These are phyloP conservation scores for Nomada hirtipes DNA, from an alignment of 2,888 invertebrate genomes.

Conservation along the genomic window DNA sequence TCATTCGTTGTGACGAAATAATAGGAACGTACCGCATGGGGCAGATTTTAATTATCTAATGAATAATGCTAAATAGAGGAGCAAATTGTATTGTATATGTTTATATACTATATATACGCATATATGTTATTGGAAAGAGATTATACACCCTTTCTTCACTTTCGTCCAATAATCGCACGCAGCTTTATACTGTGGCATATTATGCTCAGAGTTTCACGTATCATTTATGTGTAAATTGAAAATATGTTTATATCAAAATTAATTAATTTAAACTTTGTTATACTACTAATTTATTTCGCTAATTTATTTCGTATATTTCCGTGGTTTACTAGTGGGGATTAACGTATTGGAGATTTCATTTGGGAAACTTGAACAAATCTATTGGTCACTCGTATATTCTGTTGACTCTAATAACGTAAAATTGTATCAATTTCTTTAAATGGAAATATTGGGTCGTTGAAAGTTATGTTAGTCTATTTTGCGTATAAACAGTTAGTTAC, in stretches of 20 bases:
- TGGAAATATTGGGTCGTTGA: too few relatives aligned
- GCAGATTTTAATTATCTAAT: constrained; percentile 1
- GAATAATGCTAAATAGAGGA: background rate
- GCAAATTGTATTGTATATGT: background rate
- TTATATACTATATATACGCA: background rate
- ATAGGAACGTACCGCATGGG: background rate
- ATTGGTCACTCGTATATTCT: background rate
- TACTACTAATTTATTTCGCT: too few relatives aligned
- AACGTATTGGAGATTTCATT: background rate
- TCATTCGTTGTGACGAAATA: background rate
- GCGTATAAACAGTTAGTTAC: background rate
- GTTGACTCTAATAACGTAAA: background rate
- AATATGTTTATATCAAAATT: background rate
- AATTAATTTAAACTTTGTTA: background rate
- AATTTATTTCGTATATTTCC: background rate
- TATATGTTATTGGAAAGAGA: background rate
- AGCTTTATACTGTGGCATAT: background rate
- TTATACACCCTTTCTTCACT: background rate
- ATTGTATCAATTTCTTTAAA: too few relatives aligned
- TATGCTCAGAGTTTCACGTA: background rate
- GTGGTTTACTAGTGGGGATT: background rate
- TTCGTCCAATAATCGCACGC: background rate
- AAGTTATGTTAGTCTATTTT: too few relatives aligned
- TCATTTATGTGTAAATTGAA: background rate
- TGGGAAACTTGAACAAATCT: background rate